Evolutionary conservation across 2,888 invertebrate genomes (phyloP).

Genomic region (Agriopis aurantiaria): DNA sequence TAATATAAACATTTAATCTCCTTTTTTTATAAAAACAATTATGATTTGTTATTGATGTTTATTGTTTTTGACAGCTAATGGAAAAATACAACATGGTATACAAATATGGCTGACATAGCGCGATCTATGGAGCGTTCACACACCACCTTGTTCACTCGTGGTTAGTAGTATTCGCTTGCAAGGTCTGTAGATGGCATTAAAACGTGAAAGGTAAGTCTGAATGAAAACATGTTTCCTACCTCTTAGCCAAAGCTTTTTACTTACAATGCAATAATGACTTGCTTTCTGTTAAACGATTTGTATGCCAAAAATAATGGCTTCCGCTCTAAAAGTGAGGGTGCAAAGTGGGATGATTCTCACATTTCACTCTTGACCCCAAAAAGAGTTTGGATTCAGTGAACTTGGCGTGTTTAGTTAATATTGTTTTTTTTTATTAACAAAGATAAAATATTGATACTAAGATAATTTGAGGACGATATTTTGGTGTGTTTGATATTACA

Average conservation of each 20-base stretch:
- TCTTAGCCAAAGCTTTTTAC: conserved; percentile 11
- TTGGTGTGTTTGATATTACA: too few relatives aligned
- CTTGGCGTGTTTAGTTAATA: conserved; percentile 9
- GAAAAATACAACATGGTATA: too few relatives aligned
- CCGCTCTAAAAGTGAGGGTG: conserved; percentile 21
- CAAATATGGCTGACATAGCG: too few relatives aligned
- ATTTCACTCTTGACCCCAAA: conserved; percentile 15
- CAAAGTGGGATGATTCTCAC: conserved; percentile 30
- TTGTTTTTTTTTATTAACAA: neutral
- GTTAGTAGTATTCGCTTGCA: too few relatives aligned
- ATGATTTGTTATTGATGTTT: too few relatives aligned
- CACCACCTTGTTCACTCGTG: too few relatives aligned
- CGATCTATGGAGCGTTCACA: too few relatives aligned
- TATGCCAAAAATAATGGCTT: conserved; percentile 31
- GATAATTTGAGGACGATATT: too few relatives aligned
- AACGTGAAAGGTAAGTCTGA: neutral
- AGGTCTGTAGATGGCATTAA: too few relatives aligned
- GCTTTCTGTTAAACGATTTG: conserved; percentile 29
- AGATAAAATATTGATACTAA: neutral
- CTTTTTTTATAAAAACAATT: too few relatives aligned
- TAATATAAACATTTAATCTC: too few relatives aligned
- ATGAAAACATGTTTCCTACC: neutral
- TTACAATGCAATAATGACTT: conserved; percentile 26
- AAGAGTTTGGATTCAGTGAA: neutral
- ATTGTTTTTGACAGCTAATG: too few relatives aligned